A percentile compares a stretch with the other conserved stretches of the same genome.
These are phyloP conservation scores for Malurus splendens DNA, from an alignment of 2,797 vertebrate genomes.

Conservation along the genomic window DNA sequence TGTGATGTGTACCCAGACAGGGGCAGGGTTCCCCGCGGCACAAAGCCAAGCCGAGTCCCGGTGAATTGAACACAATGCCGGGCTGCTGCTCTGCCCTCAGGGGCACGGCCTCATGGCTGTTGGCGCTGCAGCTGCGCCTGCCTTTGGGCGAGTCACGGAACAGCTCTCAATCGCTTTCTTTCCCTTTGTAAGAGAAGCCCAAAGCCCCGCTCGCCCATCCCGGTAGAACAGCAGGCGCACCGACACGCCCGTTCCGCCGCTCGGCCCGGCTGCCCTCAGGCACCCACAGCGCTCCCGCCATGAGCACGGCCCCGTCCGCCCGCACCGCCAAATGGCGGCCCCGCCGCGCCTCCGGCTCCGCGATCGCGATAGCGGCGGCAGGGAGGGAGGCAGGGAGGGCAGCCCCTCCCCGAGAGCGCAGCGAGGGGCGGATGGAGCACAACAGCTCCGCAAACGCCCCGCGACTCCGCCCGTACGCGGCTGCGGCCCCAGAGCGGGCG, in stretches of 20 bases:
- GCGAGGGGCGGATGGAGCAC: rapidly evolving
- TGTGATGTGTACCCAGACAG: rapidly evolving
- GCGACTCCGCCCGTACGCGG: not conserved
- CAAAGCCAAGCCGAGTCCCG: not conserved
- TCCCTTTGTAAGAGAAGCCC: not conserved
- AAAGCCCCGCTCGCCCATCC: not conserved
- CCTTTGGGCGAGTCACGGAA: not conserved
- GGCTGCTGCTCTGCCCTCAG: not conserved
- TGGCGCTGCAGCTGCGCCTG: not conserved
- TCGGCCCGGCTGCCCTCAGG: not conserved
- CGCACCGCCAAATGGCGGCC: not conserved
- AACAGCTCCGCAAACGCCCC: rapidly evolving
- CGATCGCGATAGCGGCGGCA: too few species aligned
- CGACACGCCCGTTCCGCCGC: rapidly evolving
- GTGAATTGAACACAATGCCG: rapidly evolving
- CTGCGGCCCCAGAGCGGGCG: not conserved
- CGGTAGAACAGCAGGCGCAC: too few species aligned
- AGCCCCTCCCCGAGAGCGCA: rapidly evolving
- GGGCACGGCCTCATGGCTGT: rapidly evolving
- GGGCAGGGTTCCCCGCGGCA: rapidly evolving
- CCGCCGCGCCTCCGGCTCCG: not conserved
- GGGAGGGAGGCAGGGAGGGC: too few species aligned
- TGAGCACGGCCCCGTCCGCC: not conserved
- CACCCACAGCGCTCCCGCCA: not conserved
- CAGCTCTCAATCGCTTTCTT: too few species aligned